Base-by-base conservation (phyloP, 2,888 invertebrate genomes). In the Muscina levida region DNA sequence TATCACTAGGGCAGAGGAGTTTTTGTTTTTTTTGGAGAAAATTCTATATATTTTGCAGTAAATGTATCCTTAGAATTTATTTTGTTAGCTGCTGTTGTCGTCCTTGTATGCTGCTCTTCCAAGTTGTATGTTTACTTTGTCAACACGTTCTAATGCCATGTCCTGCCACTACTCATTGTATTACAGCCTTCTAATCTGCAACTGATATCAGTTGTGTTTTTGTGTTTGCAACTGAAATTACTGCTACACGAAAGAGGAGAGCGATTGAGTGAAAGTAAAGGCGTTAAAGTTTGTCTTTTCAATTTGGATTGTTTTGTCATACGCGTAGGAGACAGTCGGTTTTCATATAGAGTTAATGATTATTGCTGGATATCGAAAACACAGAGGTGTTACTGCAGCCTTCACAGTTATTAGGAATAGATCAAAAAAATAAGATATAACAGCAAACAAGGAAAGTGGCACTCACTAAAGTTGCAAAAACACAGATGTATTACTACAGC, bases 41-140 rank as follows among this genome's bases (percentile, higher is more conserved):
- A 22, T 53, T 53, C 1, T 8, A 24, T 53, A 57, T 37, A 31
- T 42, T 13, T 19, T 1, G 19, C 22, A 62, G 22, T 11, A 24
- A 5, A 37, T 42, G 42, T 11, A 53, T 46, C 24, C 24, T 53
- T 53, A 24, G 3, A 22, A 11, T 42, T 11, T 22, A 22, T 19
- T 66, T 44, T 2, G 62, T 65, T 37, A 31, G 2, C 22, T 13
- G 67, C 31, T 31, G n/a, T 10, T 31, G 48, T 48, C 24, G 17
- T 31, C 13, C 4, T 15, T 13, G 39, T 72, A 44, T 59, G 56
- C 71, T 59, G 65, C 1, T 44, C 83, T 83, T 84, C 74, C 84
- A 83, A 86, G 85, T 86, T 86, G 85, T 87, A 85, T 87, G 85
- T 87, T 87, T 87, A 87, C 86, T 86, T 85, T 88, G 87, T 88